Evolutionary conservation across 2,797 vertebrate species (phyloP).

Genomic region (Lateolabrax maculatus): DNA sequence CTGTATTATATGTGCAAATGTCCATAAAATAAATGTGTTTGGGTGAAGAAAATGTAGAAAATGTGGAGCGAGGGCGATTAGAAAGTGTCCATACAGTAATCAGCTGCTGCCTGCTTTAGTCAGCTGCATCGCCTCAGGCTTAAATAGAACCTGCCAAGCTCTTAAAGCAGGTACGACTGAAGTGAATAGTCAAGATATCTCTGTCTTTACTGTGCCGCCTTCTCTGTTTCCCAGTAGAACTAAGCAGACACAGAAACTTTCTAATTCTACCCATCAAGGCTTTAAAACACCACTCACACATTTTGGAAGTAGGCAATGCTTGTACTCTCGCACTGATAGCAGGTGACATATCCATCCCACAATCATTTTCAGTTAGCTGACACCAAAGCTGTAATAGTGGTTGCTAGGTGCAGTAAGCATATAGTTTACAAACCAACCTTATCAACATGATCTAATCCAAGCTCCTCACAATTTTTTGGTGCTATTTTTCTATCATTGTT

Average conservation of each 20-base stretch:
- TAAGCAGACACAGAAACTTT: neutral
- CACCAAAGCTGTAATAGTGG: neutral
- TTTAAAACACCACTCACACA: too few relatives aligned
- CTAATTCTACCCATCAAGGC: neutral
- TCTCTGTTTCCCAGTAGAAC: constrained; percentile 7
- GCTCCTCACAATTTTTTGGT: too few relatives aligned
- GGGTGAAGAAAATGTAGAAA: neutral
- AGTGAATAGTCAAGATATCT: neutral
- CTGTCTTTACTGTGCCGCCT: neutral
- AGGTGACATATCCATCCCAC: neutral
- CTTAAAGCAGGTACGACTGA: constrained; percentile 55
- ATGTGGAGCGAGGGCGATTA: constrained; percentile 9
- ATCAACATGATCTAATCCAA: too few relatives aligned
- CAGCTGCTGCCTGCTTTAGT: constrained; percentile 49
- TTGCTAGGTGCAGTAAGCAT: neutral
- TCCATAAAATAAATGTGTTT: neutral
- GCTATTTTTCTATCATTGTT: too few relatives aligned
- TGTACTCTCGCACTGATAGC: neutral
- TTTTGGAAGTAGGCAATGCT: too few relatives aligned
- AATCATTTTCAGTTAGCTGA: neutral
- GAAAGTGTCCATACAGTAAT: constrained; percentile 17
- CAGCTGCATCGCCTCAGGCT: constrained; percentile 46
- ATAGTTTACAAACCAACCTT: too few relatives aligned
- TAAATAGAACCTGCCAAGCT: constrained; percentile 53
- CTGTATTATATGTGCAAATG: neutral